These are phyloP conservation scores for Anastatus disparis DNA, from an alignment of 1,140 invertebrate species.

Conservation along the genomic window DNA sequence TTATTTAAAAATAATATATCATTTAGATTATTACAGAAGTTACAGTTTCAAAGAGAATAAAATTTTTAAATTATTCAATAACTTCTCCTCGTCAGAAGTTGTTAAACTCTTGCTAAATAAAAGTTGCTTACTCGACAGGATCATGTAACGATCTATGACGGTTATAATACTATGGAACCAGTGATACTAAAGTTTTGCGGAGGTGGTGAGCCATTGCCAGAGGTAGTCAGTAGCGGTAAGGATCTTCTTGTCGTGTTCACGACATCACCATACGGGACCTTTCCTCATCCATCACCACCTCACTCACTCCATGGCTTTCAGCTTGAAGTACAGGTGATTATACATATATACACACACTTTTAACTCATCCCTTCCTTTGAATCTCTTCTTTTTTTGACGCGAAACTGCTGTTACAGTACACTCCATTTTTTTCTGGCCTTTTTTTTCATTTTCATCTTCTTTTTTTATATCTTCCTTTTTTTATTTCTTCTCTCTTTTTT, in stretches of 20 bases:
- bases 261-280: conserved; percentile 89
- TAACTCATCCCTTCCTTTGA: no score
- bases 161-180: conserved; percentile 87
- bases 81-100: neutral
- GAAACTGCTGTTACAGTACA: no score
- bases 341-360: neutral
- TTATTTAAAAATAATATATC: no score
- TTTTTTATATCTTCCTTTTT: no score
- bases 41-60: no score
- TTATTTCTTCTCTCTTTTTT: neutral
- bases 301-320: conserved; percentile 87
- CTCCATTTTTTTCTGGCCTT: no score
- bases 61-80: no score
- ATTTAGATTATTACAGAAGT: no score
- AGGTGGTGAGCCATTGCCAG: conserved; percentile 83
- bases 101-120: no score
- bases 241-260: conserved; percentile 89
- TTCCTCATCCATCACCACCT: conserved; percentile 80
- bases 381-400: no score
- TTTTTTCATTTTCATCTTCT: no score
- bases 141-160: conserved; percentile 90
- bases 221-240: conserved; percentile 84
- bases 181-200: conserved; percentile 91
- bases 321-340: conserved; percentile 81
- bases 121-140: conserved; percentile 71